Evolutionary conservation across 2,113 vertebrate genomes (phyloP), one percentile per base, ranked within the genome.

Genomic region (Cavia porcellus): DNA sequence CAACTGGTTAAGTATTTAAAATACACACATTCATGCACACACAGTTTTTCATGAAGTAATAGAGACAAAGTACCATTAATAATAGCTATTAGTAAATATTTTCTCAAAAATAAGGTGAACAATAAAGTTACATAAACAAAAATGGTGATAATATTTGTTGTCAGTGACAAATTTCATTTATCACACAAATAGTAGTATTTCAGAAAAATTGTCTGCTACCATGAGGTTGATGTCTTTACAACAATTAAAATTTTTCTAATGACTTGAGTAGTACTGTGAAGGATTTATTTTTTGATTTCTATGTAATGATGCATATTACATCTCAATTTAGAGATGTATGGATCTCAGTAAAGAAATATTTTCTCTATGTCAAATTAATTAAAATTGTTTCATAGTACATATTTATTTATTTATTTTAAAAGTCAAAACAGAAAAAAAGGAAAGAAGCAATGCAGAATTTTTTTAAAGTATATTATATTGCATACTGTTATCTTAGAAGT

Each of bases 291-390:
- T 68, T 92, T 64, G 6, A 50, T 14, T 93, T 12, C 61, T 90
- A 72, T 77, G 77, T 70, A 38, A 84, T 38, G 11, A 83, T 94
- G 61, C 42, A 42, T 50, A 55, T 20, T 50, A 86, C 55, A 57
- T 57, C 55, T 57, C 59, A 50, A 90, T 68, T 87, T 87, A 88
- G 15, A 72, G 55, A 57, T 64, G 32, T 84, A 7, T 45, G 2
- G 42, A 94, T 72, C 5, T 91, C 15, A 84, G 7, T 62, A 15
- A 85, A 84, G 7, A 79, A 85, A 72, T 7, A 70, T 59, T 95
- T 88, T 88, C 13, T 13, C 92, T 47, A 72, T 66, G 9, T 84
- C 25, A 89, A 81, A 92, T 70, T 72, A 22, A 92, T 86, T 86
- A 93, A 68, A 11, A 66, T 75, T 11, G 13, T 74, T 66, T 93